Evolutionary conservation across 2,888 invertebrate species (phyloP).

Genomic region (Pristionchus arcanus): DNA sequence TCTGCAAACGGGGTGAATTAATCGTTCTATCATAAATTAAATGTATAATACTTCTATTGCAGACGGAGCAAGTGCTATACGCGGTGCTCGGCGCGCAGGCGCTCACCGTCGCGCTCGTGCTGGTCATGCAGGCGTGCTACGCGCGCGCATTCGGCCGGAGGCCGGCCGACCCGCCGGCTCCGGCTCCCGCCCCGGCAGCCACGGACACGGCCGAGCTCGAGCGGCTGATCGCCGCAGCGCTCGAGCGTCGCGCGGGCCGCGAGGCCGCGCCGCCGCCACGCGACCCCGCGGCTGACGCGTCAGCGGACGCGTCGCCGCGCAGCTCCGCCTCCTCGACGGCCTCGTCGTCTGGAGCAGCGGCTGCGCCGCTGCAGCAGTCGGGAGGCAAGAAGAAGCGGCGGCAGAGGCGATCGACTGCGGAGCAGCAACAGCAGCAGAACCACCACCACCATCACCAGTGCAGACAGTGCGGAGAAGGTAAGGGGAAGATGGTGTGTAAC

Average conservation of each 20-base stretch:
- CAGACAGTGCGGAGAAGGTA: constrained; percentile 42
- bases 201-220: constrained; percentile 31
- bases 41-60: not conserved
- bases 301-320: not conserved
- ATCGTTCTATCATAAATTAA: no score
- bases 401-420: not conserved
- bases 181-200: not conserved
- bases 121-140: constrained; percentile 45
- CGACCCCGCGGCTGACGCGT: not conserved
- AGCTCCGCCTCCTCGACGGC: constrained; percentile 19
- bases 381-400: not conserved
- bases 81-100: constrained; percentile 52
- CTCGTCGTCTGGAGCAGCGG: not conserved
- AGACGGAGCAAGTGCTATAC: constrained; percentile 56
- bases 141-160: not conserved
- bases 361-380: not conserved
- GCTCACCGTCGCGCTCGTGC: constrained; percentile 52
- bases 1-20: no score
- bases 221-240: constrained; percentile 21
- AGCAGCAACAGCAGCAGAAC: not conserved
- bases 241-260: constrained; percentile 2
- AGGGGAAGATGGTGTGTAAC: no score
- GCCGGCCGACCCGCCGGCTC: not conserved
- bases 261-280: constrained; percentile 26
- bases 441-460: constrained; percentile 17